phyloP scores from a whole-genome alignment of 2,113 vertebrate genomes.

The Boleophthalmus pectinirostris region DNA sequence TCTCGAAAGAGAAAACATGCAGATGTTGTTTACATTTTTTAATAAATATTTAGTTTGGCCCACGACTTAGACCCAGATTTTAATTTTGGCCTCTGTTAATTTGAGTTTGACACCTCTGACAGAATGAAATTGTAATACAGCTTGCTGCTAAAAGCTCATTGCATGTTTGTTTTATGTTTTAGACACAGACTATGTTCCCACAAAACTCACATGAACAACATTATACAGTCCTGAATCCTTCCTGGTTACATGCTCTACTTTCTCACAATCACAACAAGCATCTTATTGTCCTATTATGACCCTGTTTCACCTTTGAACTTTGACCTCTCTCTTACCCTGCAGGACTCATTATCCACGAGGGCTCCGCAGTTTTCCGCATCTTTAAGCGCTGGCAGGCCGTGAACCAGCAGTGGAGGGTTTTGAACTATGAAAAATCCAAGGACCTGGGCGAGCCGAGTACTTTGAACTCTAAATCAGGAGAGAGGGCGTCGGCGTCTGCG shows the following conservation, averaged over 20 bases:
- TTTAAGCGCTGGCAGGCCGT: slow-evolving; percentile 90
- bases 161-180: no score
- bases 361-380: slow-evolving; percentile 88
- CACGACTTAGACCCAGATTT: no score
- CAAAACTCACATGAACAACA: no score
- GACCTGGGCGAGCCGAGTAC: slow-evolving; percentile 81
- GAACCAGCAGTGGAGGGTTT: slow-evolving; percentile 89
- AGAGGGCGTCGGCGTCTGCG: slow-evolving; percentile 71
- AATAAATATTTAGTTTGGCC: no score
- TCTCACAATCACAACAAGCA: not conserved
- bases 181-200: no score
- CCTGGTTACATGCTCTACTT: not conserved
- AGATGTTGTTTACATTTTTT: no score
- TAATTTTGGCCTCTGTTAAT: no score
- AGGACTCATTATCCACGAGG: slow-evolving; percentile 87
- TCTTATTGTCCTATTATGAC: not conserved
- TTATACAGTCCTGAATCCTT: not conserved
- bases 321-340: slow-evolving; percentile 8
- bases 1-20: no score
- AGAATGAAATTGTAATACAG: no score
- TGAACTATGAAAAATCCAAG: slow-evolving; percentile 89
- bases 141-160: no score
- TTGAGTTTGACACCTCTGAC: no score
- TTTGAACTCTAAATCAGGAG: slow-evolving; percentile 73
- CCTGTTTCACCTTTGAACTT: slow-evolving; percentile 10